A percentile compares a stretch with the other conserved stretches of the same genome.
These are phyloP conservation scores for Cordilura impudica DNA, from an alignment of 2,888 invertebrate genomes.

Conservation along the genomic window DNA sequence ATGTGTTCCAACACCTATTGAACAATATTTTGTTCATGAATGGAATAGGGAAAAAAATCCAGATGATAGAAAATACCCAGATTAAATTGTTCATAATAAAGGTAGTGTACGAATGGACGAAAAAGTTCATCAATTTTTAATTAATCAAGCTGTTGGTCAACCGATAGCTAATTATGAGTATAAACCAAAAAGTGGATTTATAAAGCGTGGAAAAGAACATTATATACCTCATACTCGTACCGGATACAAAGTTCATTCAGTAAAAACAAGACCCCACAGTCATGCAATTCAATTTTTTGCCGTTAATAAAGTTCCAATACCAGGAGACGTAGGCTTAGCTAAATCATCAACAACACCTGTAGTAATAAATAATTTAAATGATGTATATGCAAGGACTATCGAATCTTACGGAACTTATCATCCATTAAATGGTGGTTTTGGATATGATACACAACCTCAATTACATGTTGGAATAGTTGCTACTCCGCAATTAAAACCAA, in stretches of 20 bases:
- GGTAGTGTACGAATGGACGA: constrained; percentile 34
- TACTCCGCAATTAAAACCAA: too few species aligned
- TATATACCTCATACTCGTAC: constrained; percentile 14
- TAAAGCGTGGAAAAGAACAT: constrained; percentile 21
- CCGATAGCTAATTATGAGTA: background rate
- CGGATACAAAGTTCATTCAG: background rate
- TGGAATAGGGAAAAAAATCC: constrained; percentile 23
- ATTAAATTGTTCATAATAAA: constrained; percentile 33
- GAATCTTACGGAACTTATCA: background rate
- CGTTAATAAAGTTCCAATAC: background rate
- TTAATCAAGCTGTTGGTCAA: constrained; percentile 14
- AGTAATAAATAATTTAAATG: too few species aligned
- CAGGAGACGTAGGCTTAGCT: background rate
- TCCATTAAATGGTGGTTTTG: too few species aligned
- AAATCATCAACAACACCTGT: background rate
- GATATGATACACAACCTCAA: too few species aligned
- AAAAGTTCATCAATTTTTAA: constrained; percentile 38
- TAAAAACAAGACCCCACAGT: background rate
- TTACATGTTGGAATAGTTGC: too few species aligned
- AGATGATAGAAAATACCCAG: background rate
- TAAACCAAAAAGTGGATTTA: constrained; percentile 22
- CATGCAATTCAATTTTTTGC: background rate
- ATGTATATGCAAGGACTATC: background rate
- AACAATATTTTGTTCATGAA: constrained; percentile 24
- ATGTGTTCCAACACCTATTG: background rate